Conservation (phyloP, 2,888 invertebrate species). For the Caenorhabditis sulstoni region DNA sequence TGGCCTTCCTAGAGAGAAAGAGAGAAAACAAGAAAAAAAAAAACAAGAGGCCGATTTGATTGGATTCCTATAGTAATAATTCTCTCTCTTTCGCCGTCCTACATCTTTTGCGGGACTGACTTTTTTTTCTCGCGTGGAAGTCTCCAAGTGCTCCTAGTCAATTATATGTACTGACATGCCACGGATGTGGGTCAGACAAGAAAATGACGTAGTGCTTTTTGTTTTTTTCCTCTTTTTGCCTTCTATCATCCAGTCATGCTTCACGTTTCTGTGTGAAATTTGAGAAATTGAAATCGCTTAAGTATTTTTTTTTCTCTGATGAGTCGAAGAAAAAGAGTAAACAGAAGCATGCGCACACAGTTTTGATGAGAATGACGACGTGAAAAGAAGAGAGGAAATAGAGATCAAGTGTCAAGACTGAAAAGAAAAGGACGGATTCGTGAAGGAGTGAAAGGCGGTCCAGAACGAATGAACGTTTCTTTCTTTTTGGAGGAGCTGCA, state of each 20-base stretch:
- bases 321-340: slow-evolving; percentile 33
- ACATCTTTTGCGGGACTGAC: neutral
- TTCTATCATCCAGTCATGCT: neutral
- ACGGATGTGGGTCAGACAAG: slow-evolving; percentile 24
- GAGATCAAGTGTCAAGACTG: slow-evolving; percentile 35
- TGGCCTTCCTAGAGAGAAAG: neutral
- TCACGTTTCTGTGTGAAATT: slow-evolving; percentile 29
- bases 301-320: slow-evolving; percentile 44
- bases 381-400: slow-evolving; percentile 12
- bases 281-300: slow-evolving; percentile 39
- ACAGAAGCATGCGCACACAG: slow-evolving; percentile 28
- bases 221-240: neutral
- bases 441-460: slow-evolving; percentile 14
- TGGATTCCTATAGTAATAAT: slow-evolving; percentile 40
- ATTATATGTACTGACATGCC: slow-evolving; percentile 28
- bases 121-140: neutral
- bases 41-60: slow-evolving; percentile 33
- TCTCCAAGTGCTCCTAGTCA: slow-evolving; percentile 39
- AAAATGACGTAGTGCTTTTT: neutral
- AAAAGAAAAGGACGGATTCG: slow-evolving; percentile 8
- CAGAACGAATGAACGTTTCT: slow-evolving; percentile 45
- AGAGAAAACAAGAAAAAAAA: slow-evolving; percentile 7
- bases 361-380: slow-evolving; percentile 21
- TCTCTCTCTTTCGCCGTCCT: neutral
- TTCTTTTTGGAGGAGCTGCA: slow-evolving; percentile 14